Percentiles rank a stretch among this genome's conserved stretches.
Conservation (phyloP, 2,888 invertebrate species). For the Eurytoma californica region DNA sequence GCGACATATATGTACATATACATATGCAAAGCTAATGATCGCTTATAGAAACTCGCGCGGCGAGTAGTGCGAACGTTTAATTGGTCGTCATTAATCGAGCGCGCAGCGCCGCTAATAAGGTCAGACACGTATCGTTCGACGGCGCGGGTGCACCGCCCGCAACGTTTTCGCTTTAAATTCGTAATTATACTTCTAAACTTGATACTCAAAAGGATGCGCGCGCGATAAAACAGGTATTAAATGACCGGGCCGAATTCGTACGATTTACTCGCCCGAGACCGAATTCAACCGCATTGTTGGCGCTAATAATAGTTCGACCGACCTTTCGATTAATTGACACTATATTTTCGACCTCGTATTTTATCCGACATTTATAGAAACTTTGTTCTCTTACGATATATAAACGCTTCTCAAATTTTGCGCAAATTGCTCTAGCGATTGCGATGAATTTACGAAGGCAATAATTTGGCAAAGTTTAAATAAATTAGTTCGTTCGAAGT, state of each 20-base stretch:
- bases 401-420: too few species aligned
- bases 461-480: too few species aligned
- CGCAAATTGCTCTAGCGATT: too few species aligned
- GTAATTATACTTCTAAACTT: not conserved
- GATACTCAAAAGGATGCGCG: conserved; percentile 18
- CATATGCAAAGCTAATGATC: too few species aligned
- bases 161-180: conserved; percentile 16
- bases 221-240: conserved; percentile 28
- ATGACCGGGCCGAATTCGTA: not conserved
- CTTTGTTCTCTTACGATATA: too few species aligned
- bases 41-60: not conserved
- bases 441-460: too few species aligned
- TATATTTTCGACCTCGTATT: conserved; percentile 7
- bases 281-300: conserved; percentile 9
- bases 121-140: conserved; percentile 24
- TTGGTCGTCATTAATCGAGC: conserved; percentile 17
- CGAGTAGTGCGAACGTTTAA: conserved; percentile 3
- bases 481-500: too few species aligned
- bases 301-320: conserved; percentile 17
- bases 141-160: not conserved
- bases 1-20: too few species aligned
- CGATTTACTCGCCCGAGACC: too few species aligned
- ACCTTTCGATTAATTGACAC: conserved; percentile 4
- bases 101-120: conserved; percentile 27
- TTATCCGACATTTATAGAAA: too few species aligned